These are phyloP conservation scores for Neogobius melanostomus DNA, from an alignment of 2,113 vertebrate species.

Conservation along the genomic window DNA sequence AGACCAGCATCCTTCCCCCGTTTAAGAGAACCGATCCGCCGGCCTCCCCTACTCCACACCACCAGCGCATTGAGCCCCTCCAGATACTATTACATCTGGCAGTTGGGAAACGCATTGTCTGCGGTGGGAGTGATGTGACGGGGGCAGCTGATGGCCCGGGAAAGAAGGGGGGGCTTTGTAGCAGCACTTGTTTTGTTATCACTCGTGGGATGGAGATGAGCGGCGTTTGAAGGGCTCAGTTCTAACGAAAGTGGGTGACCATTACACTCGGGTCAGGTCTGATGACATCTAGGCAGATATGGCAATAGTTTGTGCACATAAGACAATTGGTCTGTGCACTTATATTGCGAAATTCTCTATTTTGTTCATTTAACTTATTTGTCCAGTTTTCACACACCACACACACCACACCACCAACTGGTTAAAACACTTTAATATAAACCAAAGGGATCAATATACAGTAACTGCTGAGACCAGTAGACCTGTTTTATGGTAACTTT, in stretches of 20 bases:
- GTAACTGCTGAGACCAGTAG: too few species aligned
- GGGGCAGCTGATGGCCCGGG: slow-evolving; percentile 55
- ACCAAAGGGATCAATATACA: too few species aligned
- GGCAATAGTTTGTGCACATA: too few species aligned
- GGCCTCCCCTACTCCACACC: slow-evolving; percentile 18
- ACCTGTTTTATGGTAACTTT: too few species aligned
- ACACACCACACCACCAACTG: background rate
- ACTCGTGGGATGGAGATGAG: slow-evolving; percentile 40
- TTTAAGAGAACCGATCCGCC: slow-evolving; percentile 55
- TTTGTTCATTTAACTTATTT: background rate
- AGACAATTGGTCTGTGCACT: too few species aligned
- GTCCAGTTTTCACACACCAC: background rate
- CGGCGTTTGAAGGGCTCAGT: slow-evolving; percentile 1
- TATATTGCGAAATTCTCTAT: background rate
- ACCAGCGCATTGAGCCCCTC: slow-evolving; percentile 64
- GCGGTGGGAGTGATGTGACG: slow-evolving; percentile 66
- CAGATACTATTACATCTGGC: slow-evolving; percentile 71
- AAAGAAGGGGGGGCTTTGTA: slow-evolving; percentile 69
- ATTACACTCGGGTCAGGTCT: background rate
- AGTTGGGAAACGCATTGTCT: slow-evolving; percentile 71
- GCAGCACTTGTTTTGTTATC: slow-evolving; percentile 53
- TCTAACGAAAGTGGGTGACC: background rate
- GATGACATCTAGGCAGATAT: too few species aligned
- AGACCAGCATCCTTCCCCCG: slow-evolving; percentile 52
- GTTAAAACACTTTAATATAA: too few species aligned